A percentile compares a stretch with the other conserved stretches of the same genome.
These are phyloP conservation scores for Alviniconcha strummeri DNA, from an alignment of 2,888 invertebrate genomes.

Conservation along the genomic window DNA sequence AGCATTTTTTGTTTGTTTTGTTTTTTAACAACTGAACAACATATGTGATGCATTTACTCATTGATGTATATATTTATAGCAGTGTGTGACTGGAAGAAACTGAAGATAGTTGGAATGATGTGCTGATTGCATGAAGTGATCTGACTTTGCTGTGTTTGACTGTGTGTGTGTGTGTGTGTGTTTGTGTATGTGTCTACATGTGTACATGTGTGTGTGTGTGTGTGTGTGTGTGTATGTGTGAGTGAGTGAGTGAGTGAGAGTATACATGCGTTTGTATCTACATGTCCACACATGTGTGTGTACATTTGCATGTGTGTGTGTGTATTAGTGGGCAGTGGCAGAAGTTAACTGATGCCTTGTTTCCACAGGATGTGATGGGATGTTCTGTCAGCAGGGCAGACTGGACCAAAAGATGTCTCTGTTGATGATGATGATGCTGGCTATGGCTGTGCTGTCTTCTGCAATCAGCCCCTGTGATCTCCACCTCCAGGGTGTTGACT, in stretches of 20 bases:
- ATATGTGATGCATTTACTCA: no score
- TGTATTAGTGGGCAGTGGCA: neutral
- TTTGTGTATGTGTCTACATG: neutral
- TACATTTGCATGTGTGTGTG: neutral
- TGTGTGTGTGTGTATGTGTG: conserved; percentile 4
- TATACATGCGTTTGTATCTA: neutral
- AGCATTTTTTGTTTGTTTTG: no score
- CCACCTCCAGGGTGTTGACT: neutral
- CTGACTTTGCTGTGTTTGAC: neutral
- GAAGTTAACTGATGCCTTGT: no score
- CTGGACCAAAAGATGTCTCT: no score
- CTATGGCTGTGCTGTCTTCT: neutral
- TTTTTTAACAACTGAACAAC: no score
- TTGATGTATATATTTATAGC: no score
- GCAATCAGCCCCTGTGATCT: no score
- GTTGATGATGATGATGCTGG: neutral
- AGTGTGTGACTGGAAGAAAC: no score
- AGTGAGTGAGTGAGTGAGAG: neutral
- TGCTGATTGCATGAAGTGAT: no score
- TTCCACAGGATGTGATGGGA: no score
- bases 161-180: neutral
- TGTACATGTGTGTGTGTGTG: conserved; percentile 2
- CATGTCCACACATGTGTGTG: neutral
- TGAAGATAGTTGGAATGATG: no score
- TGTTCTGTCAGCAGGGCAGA: no score